Evolutionary conservation across 2,113 vertebrate genomes (phyloP).

Genomic region (Scomber colias): DNA sequence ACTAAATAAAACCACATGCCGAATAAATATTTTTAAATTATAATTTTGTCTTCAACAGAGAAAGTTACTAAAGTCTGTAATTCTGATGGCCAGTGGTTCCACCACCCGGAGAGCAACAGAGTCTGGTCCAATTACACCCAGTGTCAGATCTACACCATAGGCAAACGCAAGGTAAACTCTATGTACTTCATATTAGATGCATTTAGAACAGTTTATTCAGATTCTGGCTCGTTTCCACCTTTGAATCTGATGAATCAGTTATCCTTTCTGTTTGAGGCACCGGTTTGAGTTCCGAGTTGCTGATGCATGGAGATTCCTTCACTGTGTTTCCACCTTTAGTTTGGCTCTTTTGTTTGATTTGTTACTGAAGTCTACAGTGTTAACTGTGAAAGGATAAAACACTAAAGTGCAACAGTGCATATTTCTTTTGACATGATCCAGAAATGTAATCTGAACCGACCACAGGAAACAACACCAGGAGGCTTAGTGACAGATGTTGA

Average conservation of each 20-base stretch:
- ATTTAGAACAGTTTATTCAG: not conserved
- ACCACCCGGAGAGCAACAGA: constrained; percentile 85
- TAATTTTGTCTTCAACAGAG: constrained; percentile 69
- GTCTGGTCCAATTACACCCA: constrained; percentile 87
- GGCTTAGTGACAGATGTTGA: constrained; percentile 29
- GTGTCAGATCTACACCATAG: constrained; percentile 76
- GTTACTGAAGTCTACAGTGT: not conserved
- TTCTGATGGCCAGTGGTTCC: constrained; percentile 85
- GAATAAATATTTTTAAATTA: not conserved
- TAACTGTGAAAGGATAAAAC: not conserved
- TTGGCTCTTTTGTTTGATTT: not conserved
- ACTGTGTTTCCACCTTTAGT: too few relatives aligned
- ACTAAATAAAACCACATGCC: not conserved
- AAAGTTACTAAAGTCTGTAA: constrained; percentile 87
- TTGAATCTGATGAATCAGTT: not conserved
- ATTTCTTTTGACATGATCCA: not conserved
- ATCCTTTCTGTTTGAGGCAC: too few relatives aligned
- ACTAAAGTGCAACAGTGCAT: not conserved
- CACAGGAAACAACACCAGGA: constrained; percentile 13
- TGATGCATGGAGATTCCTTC: not conserved
- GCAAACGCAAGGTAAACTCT: constrained; percentile 75
- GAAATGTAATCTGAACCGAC: not conserved
- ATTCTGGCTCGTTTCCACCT: not conserved
- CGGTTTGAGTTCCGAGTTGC: too few relatives aligned
- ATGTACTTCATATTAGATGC: not conserved